Percentiles rank a stretch among this genome's conserved stretches.
Evolutionary conservation across 2,888 invertebrate genomes (phyloP).

Genomic region (Amphipyra tragopoginis): DNA sequence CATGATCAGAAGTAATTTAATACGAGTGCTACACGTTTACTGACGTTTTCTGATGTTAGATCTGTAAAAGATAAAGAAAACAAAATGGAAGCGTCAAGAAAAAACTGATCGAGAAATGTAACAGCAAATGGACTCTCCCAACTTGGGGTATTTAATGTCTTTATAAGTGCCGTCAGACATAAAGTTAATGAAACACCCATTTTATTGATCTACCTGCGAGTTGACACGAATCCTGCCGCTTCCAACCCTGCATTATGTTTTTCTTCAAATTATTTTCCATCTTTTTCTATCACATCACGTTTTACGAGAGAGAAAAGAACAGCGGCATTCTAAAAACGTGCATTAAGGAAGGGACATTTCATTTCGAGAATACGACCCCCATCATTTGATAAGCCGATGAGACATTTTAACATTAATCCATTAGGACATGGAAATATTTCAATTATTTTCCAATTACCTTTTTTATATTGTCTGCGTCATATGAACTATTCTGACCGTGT

Average conservation of each 20-base stretch:
- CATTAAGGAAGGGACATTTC: constrained; percentile 83
- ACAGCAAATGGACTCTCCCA: constrained; percentile 72
- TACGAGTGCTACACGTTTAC: constrained; percentile 31
- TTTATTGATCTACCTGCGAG: constrained; percentile 89
- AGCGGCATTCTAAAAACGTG: constrained; percentile 67
- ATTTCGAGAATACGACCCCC: constrained; percentile 83
- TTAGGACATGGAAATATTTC: constrained; percentile 78
- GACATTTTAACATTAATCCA: constrained; percentile 85
- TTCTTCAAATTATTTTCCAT: constrained; percentile 81
- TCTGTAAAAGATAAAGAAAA: constrained; percentile 66
- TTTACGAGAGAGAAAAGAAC: constrained; percentile 63
- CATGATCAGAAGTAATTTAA: constrained; percentile 34
- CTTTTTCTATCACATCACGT: constrained; percentile 61
- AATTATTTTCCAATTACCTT: constrained; percentile 71
- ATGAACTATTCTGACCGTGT: background rate
- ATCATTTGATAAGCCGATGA: constrained; percentile 87
- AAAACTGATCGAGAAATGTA: constrained; percentile 62
- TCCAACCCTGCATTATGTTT: constrained; percentile 86
- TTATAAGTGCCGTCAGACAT: constrained; percentile 87
- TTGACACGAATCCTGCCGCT: constrained; percentile 82
- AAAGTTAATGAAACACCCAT: constrained; percentile 85
- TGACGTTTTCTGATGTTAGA: constrained; percentile 56
- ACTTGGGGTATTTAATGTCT: constrained; percentile 85
- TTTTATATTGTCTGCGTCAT: constrained; percentile 44
- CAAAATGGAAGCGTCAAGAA: constrained; percentile 59